Evolutionary conservation across 2,797 vertebrate genomes (phyloP), one percentile per base, ranked within the genome.

Genomic region (Pantherophis alleghaniensis): DNA sequence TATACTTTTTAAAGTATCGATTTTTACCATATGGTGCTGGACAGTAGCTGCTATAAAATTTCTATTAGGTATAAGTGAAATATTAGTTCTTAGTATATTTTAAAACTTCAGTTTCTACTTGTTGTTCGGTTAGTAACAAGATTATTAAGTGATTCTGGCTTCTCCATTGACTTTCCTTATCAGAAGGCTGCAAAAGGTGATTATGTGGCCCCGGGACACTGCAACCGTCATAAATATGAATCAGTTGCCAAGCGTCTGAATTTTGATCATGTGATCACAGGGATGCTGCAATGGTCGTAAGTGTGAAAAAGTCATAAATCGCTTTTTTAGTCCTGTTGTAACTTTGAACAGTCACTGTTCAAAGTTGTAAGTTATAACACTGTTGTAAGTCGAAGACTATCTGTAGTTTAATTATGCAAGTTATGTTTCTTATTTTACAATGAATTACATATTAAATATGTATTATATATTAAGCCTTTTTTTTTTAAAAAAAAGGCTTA

Each of bases 51-150:
- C 89, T 42, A 91, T 74, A 94, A 95, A 59, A 79, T 53, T 2
- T 95, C 94, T 96, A 95, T 90, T 91, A 93, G 22, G 91, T 93
- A 95, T 96, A 94, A 88, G 91, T 96, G 96, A 89, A 94, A 95
- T 47, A 57, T 26, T 0, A 11, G 26, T 59, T 94, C 91, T 53
- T 92, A 96, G 94, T 94, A 93, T 42, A 93, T 95, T 94, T 96
- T 79, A 91, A 14, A 63, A 92, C 90, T 93, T 94, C 59, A 60
- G 83, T 63, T 79, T 92, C 86, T 61, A 57, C 13, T 66, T 89
- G 26, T 12, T 28, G 3, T 63, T 63, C 12, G 3, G 61, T 63
- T 28, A 63, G 11, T 28, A 63, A 63, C 11, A 28, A 26, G 26
- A 11, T n/a, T 63, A 26, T 63, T n/a, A 63, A 63, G 11, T 63